A percentile compares a stretch with the other conserved stretches of the same genome.
Evolutionary conservation across 2,797 vertebrate species (phyloP).

Genomic region (Sebastes iracundus): DNA sequence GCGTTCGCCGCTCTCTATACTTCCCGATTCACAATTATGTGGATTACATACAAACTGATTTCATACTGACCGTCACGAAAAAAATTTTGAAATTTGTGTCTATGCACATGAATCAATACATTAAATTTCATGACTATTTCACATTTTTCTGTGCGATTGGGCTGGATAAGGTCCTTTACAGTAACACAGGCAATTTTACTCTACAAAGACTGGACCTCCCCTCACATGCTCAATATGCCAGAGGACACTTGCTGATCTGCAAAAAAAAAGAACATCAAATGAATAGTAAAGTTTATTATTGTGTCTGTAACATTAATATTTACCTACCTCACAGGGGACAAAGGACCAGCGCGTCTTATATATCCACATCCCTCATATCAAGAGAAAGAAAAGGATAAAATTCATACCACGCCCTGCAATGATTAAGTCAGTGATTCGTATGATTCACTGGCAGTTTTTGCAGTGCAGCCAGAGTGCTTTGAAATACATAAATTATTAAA

Average conservation of each 20-base stretch:
- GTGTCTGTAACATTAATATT: neutral
- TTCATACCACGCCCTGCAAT: neutral
- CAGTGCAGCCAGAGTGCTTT: constrained; percentile 20
- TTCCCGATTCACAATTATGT: neutral
- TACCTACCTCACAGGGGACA: neutral
- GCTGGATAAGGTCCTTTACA: neutral
- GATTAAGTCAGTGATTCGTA: constrained; percentile 28
- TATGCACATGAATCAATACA: neutral
- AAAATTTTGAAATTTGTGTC: neutral
- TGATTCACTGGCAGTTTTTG: constrained; percentile 12
- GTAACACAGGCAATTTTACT: neutral
- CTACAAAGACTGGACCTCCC: neutral
- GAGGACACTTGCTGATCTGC: neutral
- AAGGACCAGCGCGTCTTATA: neutral
- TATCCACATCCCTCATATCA: neutral
- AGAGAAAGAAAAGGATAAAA: constrained; percentile 1
- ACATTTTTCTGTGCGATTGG: neutral
- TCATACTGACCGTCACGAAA: neutral
- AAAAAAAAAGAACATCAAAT: neutral
- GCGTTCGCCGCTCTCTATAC: neutral
- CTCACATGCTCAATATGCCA: neutral
- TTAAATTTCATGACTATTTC: neutral
- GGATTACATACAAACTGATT: neutral
- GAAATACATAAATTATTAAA: constrained; percentile 46
- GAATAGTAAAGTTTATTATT: neutral